These are phyloP conservation scores for Lasioglossum pauxillum DNA, from an alignment of 2,888 invertebrate genomes.

Conservation along the genomic window DNA sequence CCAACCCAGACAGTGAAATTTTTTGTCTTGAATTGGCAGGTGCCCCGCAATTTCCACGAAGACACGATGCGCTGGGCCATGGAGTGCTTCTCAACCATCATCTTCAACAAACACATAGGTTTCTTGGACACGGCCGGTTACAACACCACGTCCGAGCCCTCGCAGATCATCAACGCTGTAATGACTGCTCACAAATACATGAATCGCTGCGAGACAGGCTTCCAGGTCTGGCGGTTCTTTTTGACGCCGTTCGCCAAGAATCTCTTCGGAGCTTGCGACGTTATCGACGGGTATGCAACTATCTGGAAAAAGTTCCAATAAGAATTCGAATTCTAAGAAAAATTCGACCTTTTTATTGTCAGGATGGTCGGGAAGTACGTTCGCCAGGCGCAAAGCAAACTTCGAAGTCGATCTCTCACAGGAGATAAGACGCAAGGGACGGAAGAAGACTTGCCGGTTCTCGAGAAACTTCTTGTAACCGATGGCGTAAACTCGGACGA, in stretches of 20 bases:
- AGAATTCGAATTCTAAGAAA: not conserved
- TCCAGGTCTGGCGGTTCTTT: conserved; percentile 88
- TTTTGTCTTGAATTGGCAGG: conserved; percentile 65
- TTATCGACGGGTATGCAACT: conserved; percentile 86
- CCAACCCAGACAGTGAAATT: not conserved
- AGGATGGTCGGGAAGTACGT: conserved; percentile 86
- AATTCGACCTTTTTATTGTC: not conserved
- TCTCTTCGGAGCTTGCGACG: conserved; percentile 87
- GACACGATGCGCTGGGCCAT: conserved; percentile 85
- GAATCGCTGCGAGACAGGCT: conserved; percentile 87
- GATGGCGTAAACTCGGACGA: conserved; percentile 87
- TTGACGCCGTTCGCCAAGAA: conserved; percentile 87
- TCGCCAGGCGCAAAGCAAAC: conserved; percentile 81
- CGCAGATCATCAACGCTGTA: conserved; percentile 87
- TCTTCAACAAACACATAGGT: conserved; percentile 87
- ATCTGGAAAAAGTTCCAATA: not conserved
- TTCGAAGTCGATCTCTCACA: conserved; percentile 77
- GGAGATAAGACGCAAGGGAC: not conserved
- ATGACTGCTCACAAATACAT: conserved; percentile 87
- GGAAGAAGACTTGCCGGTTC: conserved; percentile 81
- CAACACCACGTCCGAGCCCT: conserved; percentile 86
- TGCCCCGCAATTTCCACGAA: conserved; percentile 81
- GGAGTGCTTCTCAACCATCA: conserved; percentile 84
- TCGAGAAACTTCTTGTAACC: conserved; percentile 86
- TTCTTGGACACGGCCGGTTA: conserved; percentile 86